Evolutionary conservation across 1,140 invertebrate genomes (phyloP), one percentile per base, ranked within the genome.

Genomic region (Zaprionus nigranus): DNA sequence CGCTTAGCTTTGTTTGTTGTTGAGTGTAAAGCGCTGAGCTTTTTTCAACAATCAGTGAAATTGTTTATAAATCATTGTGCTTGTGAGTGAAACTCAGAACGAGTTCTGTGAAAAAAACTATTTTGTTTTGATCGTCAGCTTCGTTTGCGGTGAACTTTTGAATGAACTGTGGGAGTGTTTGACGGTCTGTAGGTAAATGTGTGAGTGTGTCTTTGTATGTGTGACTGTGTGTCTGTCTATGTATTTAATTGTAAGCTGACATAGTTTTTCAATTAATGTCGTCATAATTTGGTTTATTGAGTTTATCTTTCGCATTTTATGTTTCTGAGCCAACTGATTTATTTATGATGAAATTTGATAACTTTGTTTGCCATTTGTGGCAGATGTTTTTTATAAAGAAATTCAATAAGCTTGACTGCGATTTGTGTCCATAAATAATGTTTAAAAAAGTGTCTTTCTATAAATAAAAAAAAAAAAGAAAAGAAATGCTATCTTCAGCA

Each of bases 41-140:
- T 75, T 69, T 68, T 38, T 20, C 12, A 43, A 36, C 54, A 53
- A 59, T 36, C 60, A 20, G 20, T 60, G 53, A 36, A 74, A 75
- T 62, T 58, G 54, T 65, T 69, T 57, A 46, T 46, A 54, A 67
- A 73, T 56, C 57, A 65, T 43, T 66, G 7, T 28, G 57, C n/a
- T 40, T 58, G 58, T 78, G 83, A 87, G 83, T 88, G 70, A 43
- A 75, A 84, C 78, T 84, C 58, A 72, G 65, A 87, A 84, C 84
- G 46, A 61, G 84, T 90, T 88, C 7, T 13, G 53, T 17, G 49
- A 24, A 56, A 57, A 57, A 56, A 64, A 65, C 28, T 84, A 88
- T 88, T 87, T 84, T 88, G 84, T 88, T 90, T 84, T 88, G 84
- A 79, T 88, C 81, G 58, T 15, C 58, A 74, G 68, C 26, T 88